Percentiles rank a stretch among this genome's conserved stretches.
Evolutionary conservation across 2,113 vertebrate species (phyloP).

Genomic region (Pao palembangensis): DNA sequence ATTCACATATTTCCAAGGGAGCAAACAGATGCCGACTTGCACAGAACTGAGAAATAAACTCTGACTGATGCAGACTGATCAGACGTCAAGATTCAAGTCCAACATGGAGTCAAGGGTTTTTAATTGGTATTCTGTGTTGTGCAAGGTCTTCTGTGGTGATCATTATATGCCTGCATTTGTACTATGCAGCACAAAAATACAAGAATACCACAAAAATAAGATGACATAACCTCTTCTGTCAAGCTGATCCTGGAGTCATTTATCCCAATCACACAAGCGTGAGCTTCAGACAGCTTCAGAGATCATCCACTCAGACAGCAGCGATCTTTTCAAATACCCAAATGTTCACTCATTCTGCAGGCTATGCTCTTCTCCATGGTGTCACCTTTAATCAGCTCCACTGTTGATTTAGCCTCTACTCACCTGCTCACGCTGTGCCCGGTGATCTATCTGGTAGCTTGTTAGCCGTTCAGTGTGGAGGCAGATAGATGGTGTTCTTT

Average conservation of each 20-base stretch:
- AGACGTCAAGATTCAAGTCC: too few species aligned
- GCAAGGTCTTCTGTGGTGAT: too few species aligned
- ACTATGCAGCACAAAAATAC: background rate
- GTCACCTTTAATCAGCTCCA: slow-evolving; percentile 44
- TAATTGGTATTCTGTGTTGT: too few species aligned
- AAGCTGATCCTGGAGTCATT: slow-evolving; percentile 84
- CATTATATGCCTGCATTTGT: too few species aligned
- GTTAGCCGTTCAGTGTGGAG: slow-evolving; percentile 26
- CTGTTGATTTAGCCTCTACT: slow-evolving; percentile 50
- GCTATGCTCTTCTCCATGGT: slow-evolving; percentile 10
- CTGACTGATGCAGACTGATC: too few species aligned
- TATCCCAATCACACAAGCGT: slow-evolving; percentile 79
- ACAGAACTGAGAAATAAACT: too few species aligned
- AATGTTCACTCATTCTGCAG: slow-evolving; percentile 40
- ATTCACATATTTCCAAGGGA: background rate
- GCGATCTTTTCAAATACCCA: slow-evolving; percentile 52
- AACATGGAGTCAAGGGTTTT: too few species aligned
- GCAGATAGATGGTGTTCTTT: slow-evolving; percentile 23
- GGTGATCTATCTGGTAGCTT: slow-evolving; percentile 36
- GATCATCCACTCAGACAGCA: slow-evolving; percentile 49
- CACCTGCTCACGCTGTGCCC: slow-evolving; percentile 20
- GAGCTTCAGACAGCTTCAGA: slow-evolving; percentile 48
- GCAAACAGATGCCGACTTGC: too few species aligned
- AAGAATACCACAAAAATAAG: background rate
- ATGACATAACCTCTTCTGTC: slow-evolving; percentile 55